Conservation (phyloP, 2,888 invertebrate species). For the Lutraria lutraria region DNA sequence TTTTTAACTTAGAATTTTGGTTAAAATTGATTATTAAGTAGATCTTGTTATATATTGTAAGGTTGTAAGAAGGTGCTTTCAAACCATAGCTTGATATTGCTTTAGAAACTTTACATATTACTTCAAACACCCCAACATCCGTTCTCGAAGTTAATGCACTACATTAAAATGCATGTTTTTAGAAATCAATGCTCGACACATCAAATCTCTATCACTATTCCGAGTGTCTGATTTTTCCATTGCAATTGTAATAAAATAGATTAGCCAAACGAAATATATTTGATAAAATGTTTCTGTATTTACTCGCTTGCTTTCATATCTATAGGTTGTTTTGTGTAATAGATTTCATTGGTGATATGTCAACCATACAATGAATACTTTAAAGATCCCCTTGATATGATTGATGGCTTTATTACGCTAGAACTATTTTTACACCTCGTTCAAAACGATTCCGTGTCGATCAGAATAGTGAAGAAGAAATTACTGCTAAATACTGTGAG, state of each 20-base stretch:
- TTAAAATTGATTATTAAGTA: too few relatives aligned
- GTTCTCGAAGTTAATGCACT: too few relatives aligned
- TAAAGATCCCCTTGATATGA: not conserved
- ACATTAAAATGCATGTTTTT: too few relatives aligned
- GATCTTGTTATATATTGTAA: too few relatives aligned
- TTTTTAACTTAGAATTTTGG: too few relatives aligned
- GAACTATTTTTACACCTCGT: not conserved
- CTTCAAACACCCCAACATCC: too few relatives aligned
- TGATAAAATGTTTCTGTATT: conserved; percentile 1
- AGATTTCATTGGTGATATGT: conserved; percentile 14
- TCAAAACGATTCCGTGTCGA: not conserved
- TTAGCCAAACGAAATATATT: not conserved
- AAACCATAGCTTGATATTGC: too few relatives aligned
- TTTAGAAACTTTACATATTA: too few relatives aligned
- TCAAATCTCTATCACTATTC: too few relatives aligned
- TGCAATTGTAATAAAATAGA: conserved; percentile 2
- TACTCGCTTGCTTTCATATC: not conserved
- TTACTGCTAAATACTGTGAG: too few relatives aligned
- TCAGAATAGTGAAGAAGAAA: not conserved
- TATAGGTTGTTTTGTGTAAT: not conserved
- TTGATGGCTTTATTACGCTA: not conserved
- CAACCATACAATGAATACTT: conserved; percentile 6
- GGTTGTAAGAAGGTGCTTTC: too few relatives aligned
- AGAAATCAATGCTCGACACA: too few relatives aligned
- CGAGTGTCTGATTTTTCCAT: not conserved